Evolutionary conservation across 2,797 vertebrate species (phyloP).

Genomic region (Sebastiscus albofasciatus): DNA sequence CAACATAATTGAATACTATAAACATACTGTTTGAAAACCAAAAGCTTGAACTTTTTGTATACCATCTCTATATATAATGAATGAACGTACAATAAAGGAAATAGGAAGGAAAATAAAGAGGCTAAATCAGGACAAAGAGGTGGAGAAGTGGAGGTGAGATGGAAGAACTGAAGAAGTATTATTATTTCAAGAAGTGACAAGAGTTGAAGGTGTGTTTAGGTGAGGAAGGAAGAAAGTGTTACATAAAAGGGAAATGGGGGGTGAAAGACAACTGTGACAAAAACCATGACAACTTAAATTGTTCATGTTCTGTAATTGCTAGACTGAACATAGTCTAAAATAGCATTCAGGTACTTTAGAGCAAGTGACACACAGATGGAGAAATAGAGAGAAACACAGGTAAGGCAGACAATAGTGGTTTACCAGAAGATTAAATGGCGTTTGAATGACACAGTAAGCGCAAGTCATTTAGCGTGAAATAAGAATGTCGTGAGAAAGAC

Average conservation of each 20-base stretch:
- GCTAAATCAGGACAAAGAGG: neutral
- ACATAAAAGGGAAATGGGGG: conserved; percentile 51
- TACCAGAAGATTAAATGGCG: neutral
- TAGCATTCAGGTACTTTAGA: neutral
- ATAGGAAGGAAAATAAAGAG: neutral
- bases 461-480: neutral
- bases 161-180: neutral
- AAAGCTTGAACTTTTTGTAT: neutral
- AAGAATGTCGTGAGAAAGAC: neutral
- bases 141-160: neutral
- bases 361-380: neutral
- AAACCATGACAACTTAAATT: conserved; percentile 44
- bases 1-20: neutral
- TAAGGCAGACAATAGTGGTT: neutral
- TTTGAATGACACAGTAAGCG: neutral
- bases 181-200: conserved; percentile 35
- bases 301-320: conserved; percentile 47
- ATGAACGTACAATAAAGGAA: neutral
- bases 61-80: neutral
- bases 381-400: neutral
- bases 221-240: conserved; percentile 26
- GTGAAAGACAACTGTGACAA: conserved; percentile 50
- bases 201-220: conserved; percentile 31
- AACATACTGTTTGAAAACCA: neutral
- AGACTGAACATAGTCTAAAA: neutral